Evolutionary conservation across 2,113 vertebrate genomes (phyloP), one percentile per base, ranked within the genome.

Genomic region (Cettia cetti): DNA sequence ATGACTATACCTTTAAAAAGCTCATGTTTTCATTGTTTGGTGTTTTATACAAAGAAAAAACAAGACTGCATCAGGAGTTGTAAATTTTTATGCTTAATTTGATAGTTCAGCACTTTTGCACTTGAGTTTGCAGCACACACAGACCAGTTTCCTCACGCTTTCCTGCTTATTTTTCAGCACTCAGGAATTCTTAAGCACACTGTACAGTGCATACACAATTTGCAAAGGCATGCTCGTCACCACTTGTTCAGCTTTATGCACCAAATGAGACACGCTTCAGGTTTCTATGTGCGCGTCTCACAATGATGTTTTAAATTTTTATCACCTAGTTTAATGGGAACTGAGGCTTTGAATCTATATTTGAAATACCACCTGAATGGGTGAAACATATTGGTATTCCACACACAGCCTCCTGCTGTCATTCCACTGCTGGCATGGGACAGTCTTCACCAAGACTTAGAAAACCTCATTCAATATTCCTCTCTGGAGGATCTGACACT

Each of bases 401-500:
- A 82, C 74, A 83, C 90, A 72, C 71, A 97, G 89, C 79, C 88
- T 91, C 94, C 90, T 95, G 76, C 92, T 97, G 94, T 81, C 92
- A 87, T 96, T 94, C 94, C 83, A 92, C 91, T 96, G 97, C 89
- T 97, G 95, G 86, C 96, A 96, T 77, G 97, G 98, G 98, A 98
- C 96, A 97, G 97, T 97, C 92, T 97, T 97, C 92, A 96, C 86
- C 78, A 96, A 97, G 96, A 96, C 97, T 97, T 97, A 96, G 92
- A 96, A 96, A 97, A 96, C 91, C 97, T 97, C 92, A 96, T 97
- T 98, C 95, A 89, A 97, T 95, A 97, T 97, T 97, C 94, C 92
- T 96, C 94, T 96, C 89, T 90, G 88, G 97, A 97, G 97, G 88
- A 97, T 95, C 95, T 97, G 97, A 97, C 97, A 98, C 98, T 98